These are phyloP conservation scores for Trichogramma pretiosum DNA, from an alignment of 1,140 invertebrate genomes.

Conservation along the genomic window DNA sequence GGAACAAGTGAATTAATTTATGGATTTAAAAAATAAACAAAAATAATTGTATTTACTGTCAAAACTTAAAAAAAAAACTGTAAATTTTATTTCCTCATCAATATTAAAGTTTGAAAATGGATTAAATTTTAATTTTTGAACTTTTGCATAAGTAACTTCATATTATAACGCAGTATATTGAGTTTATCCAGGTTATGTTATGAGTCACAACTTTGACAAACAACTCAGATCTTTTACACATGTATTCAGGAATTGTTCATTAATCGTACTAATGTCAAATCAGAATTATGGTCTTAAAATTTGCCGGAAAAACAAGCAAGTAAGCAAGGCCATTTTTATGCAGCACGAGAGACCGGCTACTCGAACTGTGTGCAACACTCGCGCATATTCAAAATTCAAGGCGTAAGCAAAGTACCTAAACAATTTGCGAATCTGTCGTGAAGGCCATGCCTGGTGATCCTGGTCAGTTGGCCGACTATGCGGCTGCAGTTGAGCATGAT, in stretches of 20 bases:
- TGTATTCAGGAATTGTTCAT: not conserved
- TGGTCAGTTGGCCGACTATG: conserved; percentile 24
- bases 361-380: too few relatives aligned
- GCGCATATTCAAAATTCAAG: too few relatives aligned
- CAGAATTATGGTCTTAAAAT: too few relatives aligned
- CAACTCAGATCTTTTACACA: too few relatives aligned
- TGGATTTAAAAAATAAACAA: not conserved
- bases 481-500: conserved; percentile 30
- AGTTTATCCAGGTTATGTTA: not conserved
- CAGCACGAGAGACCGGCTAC: too few relatives aligned
- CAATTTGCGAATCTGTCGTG: too few relatives aligned
- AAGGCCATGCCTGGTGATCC: conserved; percentile 22
- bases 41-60: not conserved
- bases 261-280: too few relatives aligned
- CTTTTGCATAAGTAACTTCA: not conserved
- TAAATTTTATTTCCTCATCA: conserved; percentile 1
- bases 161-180: not conserved
- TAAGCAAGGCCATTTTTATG: too few relatives aligned
- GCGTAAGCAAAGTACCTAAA: too few relatives aligned
- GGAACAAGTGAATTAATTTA: not conserved
- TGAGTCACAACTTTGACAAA: too few relatives aligned
- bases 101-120: not conserved
- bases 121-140: not conserved
- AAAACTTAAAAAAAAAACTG: not conserved
- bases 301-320: too few relatives aligned